These are phyloP conservation scores for Leucoma salicis DNA, from an alignment of 2,888 invertebrate species.

Conservation along the genomic window DNA sequence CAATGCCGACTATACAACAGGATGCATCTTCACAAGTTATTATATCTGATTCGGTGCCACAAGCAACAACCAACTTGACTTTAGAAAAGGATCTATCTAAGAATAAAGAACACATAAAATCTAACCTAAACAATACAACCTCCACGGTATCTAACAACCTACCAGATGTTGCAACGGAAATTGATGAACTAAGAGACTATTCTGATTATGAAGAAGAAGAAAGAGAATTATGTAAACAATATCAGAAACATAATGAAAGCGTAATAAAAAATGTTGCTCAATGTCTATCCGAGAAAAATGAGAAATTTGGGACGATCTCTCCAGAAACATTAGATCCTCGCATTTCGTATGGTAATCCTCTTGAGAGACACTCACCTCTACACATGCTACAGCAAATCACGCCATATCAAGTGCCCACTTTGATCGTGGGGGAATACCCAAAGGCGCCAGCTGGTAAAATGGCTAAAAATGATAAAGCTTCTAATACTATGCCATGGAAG, in stretches of 20 bases:
- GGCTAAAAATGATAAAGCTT: not conserved
- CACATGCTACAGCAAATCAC: not conserved
- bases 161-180: not conserved
- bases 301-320: not conserved
- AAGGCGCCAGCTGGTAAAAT: not conserved
- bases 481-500: not conserved
- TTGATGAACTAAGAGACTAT: not conserved
- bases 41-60: too few relatives aligned
- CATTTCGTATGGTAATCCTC: not conserved
- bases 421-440: not conserved
- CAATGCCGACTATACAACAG: too few relatives aligned
- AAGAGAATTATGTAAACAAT: not conserved
- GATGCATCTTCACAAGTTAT: too few relatives aligned
- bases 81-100: not conserved
- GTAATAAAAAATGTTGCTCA: not conserved
- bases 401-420: not conserved
- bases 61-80: not conserved
- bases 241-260: not conserved
- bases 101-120: not conserved
- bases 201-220: conserved; percentile 1
- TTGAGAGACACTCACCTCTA: not conserved
- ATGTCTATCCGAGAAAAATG: not conserved
- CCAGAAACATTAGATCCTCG: not conserved
- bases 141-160: not conserved
- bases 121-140: not conserved